A percentile compares a stretch with the other conserved stretches of the same genome.
Conservation (phyloP, 1,140 invertebrate genomes). For the Drosophila ironensis region DNA sequence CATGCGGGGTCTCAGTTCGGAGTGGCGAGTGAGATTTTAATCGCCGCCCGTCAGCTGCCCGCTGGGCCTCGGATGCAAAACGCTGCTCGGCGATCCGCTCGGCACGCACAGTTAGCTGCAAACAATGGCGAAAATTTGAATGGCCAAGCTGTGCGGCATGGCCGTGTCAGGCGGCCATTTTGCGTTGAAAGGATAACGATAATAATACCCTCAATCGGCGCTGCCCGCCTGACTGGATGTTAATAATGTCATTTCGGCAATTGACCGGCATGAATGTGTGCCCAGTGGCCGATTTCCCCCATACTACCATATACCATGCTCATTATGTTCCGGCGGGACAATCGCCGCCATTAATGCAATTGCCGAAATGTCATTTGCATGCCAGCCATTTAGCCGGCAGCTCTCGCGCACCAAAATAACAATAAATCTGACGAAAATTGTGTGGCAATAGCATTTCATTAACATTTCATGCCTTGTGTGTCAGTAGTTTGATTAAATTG, state of each 20-base stretch:
- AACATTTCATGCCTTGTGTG: slow-evolving; percentile 66
- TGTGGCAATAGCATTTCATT: slow-evolving; percentile 55
- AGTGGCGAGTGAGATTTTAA: slow-evolving; percentile 61
- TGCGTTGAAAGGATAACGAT: slow-evolving; percentile 76
- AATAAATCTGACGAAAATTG: slow-evolving; percentile 79
- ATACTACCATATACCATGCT: no score
- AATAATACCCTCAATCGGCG: slow-evolving; percentile 67
- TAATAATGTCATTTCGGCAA: slow-evolving; percentile 72
- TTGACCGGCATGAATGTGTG: slow-evolving; percentile 75
- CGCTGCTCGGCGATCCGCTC: slow-evolving; percentile 9
- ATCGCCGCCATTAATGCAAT: slow-evolving; percentile 72
- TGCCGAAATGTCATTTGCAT: slow-evolving; percentile 70
- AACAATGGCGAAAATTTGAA: slow-evolving; percentile 72
- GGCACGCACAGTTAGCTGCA: slow-evolving; percentile 67
- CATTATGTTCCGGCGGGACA: no score
- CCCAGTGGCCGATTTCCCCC: slow-evolving; percentile 8
- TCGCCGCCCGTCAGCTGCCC: slow-evolving; percentile 58
- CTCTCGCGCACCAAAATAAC: slow-evolving; percentile 46
- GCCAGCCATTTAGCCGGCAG: slow-evolving; percentile 47
- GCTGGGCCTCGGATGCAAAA: slow-evolving; percentile 31
- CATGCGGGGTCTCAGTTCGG: slow-evolving; percentile 24
- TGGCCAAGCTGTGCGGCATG: slow-evolving; percentile 53
- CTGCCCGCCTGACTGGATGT: slow-evolving; percentile 55
- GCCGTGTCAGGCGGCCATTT: slow-evolving; percentile 66
- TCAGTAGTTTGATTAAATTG: slow-evolving; percentile 65